Evolutionary conservation across 2,113 vertebrate genomes (phyloP).

Genomic region (Ciconia maguari): DNA sequence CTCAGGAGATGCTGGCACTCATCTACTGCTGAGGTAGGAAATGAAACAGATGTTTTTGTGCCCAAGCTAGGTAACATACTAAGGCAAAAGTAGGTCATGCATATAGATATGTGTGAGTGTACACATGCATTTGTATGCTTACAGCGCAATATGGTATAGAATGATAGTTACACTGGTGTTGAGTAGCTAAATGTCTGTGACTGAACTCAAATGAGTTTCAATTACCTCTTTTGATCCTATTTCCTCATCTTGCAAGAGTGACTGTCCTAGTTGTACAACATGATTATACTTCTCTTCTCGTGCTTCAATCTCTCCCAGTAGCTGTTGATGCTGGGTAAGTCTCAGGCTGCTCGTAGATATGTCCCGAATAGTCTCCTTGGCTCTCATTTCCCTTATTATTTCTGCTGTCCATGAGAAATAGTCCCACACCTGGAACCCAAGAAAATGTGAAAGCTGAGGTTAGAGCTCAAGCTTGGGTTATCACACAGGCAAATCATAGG

Average conservation of each 20-base stretch:
- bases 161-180: background rate
- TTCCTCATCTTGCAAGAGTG: slow-evolving; percentile 65
- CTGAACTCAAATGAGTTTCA: background rate
- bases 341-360: slow-evolving; percentile 72
- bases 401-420: slow-evolving; percentile 82
- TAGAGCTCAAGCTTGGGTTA: background rate
- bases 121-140: background rate
- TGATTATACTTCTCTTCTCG: slow-evolving; percentile 72
- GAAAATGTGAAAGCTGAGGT: background rate
- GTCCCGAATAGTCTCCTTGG: slow-evolving; percentile 78
- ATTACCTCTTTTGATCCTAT: slow-evolving; percentile 73
- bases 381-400: slow-evolving; percentile 75
- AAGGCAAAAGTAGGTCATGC: background rate
- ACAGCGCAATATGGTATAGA: background rate
- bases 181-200: background rate
- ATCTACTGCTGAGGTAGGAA: background rate
- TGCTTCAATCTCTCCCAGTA: slow-evolving; percentile 82
- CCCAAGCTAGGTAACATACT: background rate
- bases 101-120: background rate
- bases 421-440: slow-evolving; percentile 72
- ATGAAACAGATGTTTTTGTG: background rate
- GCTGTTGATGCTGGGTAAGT: slow-evolving; percentile 79
- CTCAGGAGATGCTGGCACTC: background rate
- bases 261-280: slow-evolving; percentile 73
- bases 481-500: background rate